These are phyloP conservation scores for Microctenopoma stevenorrisi DNA, from an alignment of 2,797 vertebrate species.

Conservation along the genomic window DNA sequence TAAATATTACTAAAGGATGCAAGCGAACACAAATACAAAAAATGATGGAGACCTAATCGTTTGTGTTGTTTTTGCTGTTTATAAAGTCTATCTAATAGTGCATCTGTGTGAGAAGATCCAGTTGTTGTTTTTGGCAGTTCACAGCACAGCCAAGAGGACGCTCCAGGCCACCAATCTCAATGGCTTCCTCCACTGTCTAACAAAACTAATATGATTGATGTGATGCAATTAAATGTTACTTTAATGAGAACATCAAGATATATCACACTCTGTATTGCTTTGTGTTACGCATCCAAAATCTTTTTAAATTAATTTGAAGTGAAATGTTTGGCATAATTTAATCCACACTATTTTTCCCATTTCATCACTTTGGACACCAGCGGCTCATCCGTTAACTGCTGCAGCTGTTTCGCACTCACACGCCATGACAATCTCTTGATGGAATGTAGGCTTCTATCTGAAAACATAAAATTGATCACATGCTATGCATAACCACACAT, in stretches of 20 bases:
- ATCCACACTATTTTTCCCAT: conserved; percentile 22
- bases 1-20: conserved; percentile 1
- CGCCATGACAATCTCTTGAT: conserved; percentile 37
- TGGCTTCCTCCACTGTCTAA: conserved; percentile 38
- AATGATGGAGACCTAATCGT: conserved; percentile 21
- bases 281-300: conserved; percentile 30
- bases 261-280: conserved; percentile 6
- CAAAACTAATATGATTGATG: conserved; percentile 32
- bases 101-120: conserved; percentile 46
- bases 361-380: conserved; percentile 49
- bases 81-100: conserved; percentile 45
- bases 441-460: conserved; percentile 46
- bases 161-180: conserved; percentile 43
- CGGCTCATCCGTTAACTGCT: conserved; percentile 37
- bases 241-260: conserved; percentile 29
- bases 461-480: conserved; percentile 32
- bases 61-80: conserved; percentile 32
- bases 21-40: neutral
- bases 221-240: conserved; percentile 33
- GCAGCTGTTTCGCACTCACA: conserved; percentile 60
- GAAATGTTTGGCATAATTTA: conserved; percentile 37
- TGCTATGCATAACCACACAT: conserved; percentile 30
- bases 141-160: conserved; percentile 38
- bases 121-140: conserved; percentile 62
- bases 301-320: conserved; percentile 39